phyloP scores from a whole-genome alignment of 2,888 invertebrate species.

The Parasteatoda lunata region DNA sequence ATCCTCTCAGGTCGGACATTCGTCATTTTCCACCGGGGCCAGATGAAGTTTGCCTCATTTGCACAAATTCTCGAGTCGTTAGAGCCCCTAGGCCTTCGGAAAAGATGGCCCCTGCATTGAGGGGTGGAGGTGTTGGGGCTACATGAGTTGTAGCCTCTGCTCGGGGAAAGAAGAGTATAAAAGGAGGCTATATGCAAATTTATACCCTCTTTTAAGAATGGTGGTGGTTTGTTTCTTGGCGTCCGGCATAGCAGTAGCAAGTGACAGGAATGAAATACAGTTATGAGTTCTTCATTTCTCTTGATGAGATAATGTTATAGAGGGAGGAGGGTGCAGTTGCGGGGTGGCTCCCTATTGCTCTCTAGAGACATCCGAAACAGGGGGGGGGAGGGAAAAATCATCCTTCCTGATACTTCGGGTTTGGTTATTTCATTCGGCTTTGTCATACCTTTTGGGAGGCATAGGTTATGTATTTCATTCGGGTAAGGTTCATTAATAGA shows the following conservation, averaged over 20 bases:
- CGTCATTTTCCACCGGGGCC: slow-evolving; percentile 60
- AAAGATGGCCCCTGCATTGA: neutral
- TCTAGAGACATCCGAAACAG: slow-evolving; percentile 21
- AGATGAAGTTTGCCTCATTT: slow-evolving; percentile 66
- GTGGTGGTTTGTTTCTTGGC: slow-evolving; percentile 65
- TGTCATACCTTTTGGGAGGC: slow-evolving; percentile 36
- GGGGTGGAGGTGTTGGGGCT: slow-evolving; percentile 10
- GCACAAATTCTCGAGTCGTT: slow-evolving; percentile 66
- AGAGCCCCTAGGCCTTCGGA: slow-evolving; percentile 34
- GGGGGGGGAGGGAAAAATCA: slow-evolving; percentile 6
- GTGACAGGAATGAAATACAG: slow-evolving; percentile 69
- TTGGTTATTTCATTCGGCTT: slow-evolving; percentile 15
- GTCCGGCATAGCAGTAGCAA: slow-evolving; percentile 17
- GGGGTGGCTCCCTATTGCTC: slow-evolving; percentile 57
- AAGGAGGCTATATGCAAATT: slow-evolving; percentile 67
- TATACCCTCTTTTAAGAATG: slow-evolving; percentile 67
- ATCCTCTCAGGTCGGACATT: slow-evolving; percentile 64
- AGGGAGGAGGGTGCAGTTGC: slow-evolving; percentile 24
- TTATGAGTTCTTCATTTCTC: slow-evolving; percentile 69
- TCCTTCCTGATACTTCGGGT: neutral
- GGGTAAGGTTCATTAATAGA: slow-evolving; percentile 55
- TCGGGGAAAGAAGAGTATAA: slow-evolving; percentile 37
- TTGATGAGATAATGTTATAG: slow-evolving; percentile 69
- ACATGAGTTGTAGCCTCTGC: slow-evolving; percentile 50
- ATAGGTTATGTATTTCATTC: slow-evolving; percentile 15